Evolutionary conservation across 2,797 vertebrate species (phyloP).

Genomic region (Anguilla anguilla): DNA sequence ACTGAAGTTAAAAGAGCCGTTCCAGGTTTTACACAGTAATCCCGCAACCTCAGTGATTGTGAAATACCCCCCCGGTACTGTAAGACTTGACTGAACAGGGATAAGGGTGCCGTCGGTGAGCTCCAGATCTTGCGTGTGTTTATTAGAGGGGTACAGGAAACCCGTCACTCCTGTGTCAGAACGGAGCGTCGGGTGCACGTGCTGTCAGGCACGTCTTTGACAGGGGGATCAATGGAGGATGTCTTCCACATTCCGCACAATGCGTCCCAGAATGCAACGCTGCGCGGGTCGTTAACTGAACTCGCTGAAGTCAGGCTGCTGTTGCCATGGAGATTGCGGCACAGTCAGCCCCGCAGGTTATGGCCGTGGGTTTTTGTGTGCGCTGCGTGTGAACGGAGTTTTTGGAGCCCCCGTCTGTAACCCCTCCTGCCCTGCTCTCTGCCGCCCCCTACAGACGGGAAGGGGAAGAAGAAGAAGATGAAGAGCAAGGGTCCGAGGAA

Average conservation of each 20-base stretch:
- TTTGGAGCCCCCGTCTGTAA: not conserved
- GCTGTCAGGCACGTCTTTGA: not conserved
- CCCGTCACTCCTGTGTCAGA: not conserved
- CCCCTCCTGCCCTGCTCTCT: not conserved
- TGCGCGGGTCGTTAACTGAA: not conserved
- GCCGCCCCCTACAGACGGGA: conserved; percentile 77
- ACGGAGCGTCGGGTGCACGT: not conserved
- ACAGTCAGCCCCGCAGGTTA: not conserved
- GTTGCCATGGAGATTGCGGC: not conserved
- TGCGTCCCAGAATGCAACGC: not conserved
- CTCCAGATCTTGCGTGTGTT: not conserved
- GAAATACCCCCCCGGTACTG: not conserved
- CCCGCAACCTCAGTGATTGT: too few species aligned
- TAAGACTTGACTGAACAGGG: not conserved
- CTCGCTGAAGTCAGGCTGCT: not conserved
- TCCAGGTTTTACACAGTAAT: too few species aligned
- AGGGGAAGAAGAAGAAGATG: conserved; percentile 96
- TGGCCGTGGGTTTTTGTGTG: not conserved
- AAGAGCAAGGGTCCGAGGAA: conserved; percentile 90
- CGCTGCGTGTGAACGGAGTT: not conserved
- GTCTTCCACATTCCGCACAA: not conserved
- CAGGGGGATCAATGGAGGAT: not conserved
- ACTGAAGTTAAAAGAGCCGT: too few species aligned
- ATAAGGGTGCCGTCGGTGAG: not conserved
- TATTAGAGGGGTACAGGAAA: not conserved